Percentiles rank a stretch among this genome's conserved stretches.
phyloP scores from a whole-genome alignment of 1,140 invertebrate genomes.

The Aethina tumida region DNA sequence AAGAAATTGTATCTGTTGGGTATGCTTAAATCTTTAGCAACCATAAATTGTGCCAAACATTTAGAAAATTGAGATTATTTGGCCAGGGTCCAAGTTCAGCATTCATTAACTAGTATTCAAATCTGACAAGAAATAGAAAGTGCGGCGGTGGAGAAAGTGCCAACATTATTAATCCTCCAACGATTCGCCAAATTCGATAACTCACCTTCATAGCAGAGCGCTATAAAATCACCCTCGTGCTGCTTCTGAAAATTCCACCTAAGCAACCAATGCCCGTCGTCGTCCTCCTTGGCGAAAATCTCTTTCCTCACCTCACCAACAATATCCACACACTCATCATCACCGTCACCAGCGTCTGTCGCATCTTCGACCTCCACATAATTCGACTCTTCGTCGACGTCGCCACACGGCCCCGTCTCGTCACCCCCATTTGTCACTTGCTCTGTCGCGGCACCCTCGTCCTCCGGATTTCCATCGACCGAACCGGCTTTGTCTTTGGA shows the following conservation, averaged over 20 bases:
- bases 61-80: no score
- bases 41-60: no score
- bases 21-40: no score
- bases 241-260: constrained; percentile 21
- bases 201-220: constrained; percentile 27
- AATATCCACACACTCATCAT: no score
- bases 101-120: no score
- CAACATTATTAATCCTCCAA: no score
- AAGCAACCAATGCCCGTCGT: constrained; percentile 23
- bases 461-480: constrained; percentile 4
- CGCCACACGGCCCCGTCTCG: constrained; percentile 5
- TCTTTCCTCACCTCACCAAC: constrained; percentile 12
- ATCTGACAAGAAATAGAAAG: no score
- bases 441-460: constrained; percentile 1
- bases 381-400: constrained; percentile 5
- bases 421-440: constrained; percentile 1
- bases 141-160: no score
- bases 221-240: constrained; percentile 28
- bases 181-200: no score
- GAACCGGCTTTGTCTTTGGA: constrained; percentile 14
- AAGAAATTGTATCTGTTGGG: no score
- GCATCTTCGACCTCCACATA: constrained; percentile 6
- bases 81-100: no score
- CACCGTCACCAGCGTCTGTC: constrained; percentile 9
- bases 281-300: constrained; percentile 19